Evolutionary conservation across 1,140 invertebrate genomes (phyloP), one percentile per base, ranked within the genome.

Genomic region (Aphelenchoides avenae): DNA sequence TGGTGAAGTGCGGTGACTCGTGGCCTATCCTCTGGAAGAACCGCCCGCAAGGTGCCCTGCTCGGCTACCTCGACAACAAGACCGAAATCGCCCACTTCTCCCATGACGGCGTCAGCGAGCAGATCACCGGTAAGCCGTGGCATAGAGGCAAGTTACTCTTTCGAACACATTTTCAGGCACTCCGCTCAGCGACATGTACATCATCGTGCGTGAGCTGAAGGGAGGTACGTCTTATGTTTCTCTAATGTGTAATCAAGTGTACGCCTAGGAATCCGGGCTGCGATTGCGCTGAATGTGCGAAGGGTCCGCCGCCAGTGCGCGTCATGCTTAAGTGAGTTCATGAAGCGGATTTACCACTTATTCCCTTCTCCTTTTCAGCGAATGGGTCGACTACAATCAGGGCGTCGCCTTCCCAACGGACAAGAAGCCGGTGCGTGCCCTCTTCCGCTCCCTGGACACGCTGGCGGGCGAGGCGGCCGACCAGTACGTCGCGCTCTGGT

Each of bases 401-500:
- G 67, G 66, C 26, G 66, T 69, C 51, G 36, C 67, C n/a, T 71
- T 37, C 31, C 68, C 67, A 2, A 40, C 46, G 24, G 22, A 24
- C 22, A 40, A 29, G 18, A n/a, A n/a, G n/a, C 27, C 49, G n/a
- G 36, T 69, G 15, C 50, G 64, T 33, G 68, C 67, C 20, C 44
- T 64, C 36, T 36, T 34, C 52, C 52, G 54, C 26, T 13, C 55
- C n/a, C 53, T 69, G 9, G 41, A 73, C 40, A 68, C 56, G 0
- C 7, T 54, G 11, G 44, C 60, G n/a, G 67, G 67, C 0, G 47
- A 71, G 7, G 52, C 46, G 40, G 34, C 57, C 15, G 61, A 71
- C n/a, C 67, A 70, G 36, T 74, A 63, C 31, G 67, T 70, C 3
- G 67, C 67, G 2, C 46, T 70, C 37, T 70, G 70, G 70, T 70